phyloP scores from a whole-genome alignment of 2,888 invertebrate genomes.

The Erynnis tages region DNA sequence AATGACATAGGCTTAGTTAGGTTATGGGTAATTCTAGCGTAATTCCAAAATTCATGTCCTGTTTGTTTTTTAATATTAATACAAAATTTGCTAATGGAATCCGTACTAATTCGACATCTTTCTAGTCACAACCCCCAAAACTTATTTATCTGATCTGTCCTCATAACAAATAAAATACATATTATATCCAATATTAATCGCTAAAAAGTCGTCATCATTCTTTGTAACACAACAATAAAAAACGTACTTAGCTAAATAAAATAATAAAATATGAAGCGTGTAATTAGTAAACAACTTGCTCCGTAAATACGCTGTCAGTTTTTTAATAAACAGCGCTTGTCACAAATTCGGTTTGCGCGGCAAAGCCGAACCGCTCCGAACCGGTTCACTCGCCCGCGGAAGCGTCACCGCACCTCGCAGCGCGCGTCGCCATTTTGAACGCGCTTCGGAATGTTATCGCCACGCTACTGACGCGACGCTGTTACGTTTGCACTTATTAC shows the following conservation, averaged over 20 bases:
- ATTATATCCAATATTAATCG: too few species aligned
- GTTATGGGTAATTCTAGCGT: not conserved
- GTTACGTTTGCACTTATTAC: constrained; percentile 8
- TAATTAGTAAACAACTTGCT: too few species aligned
- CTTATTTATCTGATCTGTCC: too few species aligned
- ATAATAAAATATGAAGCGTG: not conserved
- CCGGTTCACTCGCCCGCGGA: constrained; percentile 16
- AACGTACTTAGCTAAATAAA: not conserved
- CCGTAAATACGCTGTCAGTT: too few species aligned
- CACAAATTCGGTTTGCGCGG: constrained; percentile 2
- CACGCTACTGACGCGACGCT: constrained; percentile 11
- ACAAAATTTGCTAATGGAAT: too few species aligned
- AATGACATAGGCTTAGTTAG: constrained; percentile 24
- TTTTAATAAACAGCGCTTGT: constrained; percentile 12
- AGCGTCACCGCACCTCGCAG: constrained; percentile 17
- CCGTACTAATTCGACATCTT: too few species aligned
- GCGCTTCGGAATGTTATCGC: constrained; percentile 25
- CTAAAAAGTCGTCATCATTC: too few species aligned
- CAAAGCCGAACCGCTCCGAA: constrained; percentile 2
- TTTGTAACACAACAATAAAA: too few species aligned
- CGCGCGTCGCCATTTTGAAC: constrained; percentile 31
- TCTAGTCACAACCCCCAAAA: too few species aligned
- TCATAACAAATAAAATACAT: too few species aligned
- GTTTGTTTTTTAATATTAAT: too few species aligned
- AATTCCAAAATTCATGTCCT: too few species aligned